Evolutionary conservation across 1,140 invertebrate species (phyloP).

Genomic region (Amphibalanus amphitrite): DNA sequence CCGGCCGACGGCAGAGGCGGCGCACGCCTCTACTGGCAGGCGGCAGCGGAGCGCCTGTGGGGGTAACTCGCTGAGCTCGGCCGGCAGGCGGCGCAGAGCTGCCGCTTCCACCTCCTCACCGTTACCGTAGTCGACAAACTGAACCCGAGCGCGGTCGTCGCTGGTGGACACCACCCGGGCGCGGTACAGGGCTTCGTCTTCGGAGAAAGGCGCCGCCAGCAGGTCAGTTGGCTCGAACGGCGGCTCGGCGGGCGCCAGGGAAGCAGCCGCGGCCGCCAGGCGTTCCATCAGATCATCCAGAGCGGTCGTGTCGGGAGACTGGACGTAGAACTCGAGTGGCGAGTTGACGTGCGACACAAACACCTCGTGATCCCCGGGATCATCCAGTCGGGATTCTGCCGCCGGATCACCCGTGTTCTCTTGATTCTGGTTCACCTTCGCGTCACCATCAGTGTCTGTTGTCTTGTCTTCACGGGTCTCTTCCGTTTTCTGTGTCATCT

Average conservation of each 20-base stretch:
- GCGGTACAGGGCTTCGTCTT: not conserved
- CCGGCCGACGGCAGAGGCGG: no score
- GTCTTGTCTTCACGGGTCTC: no score
- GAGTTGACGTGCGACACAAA: not conserved
- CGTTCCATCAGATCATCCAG: not conserved
- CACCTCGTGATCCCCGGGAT: not conserved
- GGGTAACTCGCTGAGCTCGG: not conserved
- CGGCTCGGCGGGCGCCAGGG: not conserved
- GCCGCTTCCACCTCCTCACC: not conserved
- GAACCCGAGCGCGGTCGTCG: not conserved
- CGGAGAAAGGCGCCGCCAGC: not conserved
- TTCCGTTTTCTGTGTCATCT: not conserved
- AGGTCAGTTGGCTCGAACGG: not conserved
- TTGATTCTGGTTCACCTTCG: no score
- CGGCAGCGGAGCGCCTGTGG: not conserved
- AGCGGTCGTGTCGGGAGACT: not conserved
- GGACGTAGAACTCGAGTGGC: not conserved
- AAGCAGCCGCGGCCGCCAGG: not conserved
- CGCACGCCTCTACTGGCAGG: not conserved
- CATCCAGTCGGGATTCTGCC: not conserved
- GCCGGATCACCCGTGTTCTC: not conserved
- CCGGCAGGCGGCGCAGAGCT: not conserved
- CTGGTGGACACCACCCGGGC: not conserved
- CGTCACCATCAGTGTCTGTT: no score
- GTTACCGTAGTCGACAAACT: not conserved